Evolutionary conservation across 2,113 vertebrate genomes (phyloP).

Genomic region (Eulacestoma nigropectus): DNA sequence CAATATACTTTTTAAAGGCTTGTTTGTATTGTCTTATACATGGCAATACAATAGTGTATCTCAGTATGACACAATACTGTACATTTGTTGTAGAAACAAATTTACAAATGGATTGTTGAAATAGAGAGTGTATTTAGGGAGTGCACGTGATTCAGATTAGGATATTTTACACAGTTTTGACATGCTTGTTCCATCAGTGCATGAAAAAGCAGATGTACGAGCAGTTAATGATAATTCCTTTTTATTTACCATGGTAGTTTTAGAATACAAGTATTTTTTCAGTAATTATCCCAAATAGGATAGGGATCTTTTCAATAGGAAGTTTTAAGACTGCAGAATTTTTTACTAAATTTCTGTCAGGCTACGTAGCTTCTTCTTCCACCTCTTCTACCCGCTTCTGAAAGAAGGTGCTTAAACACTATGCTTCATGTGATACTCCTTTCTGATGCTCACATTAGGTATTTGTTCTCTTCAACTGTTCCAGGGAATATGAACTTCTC

Average conservation of each 20-base stretch:
- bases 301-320: not conserved
- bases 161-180: not conserved
- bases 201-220: not conserved
- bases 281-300: not conserved
- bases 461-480: not conserved
- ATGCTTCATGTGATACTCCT: not conserved
- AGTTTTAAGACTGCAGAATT: not conserved
- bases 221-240: not conserved
- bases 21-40: not conserved
- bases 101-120: not conserved
- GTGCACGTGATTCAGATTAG: not conserved
- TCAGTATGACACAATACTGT: not conserved
- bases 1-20: not conserved
- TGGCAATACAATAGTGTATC: not conserved
- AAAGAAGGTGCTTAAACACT: not conserved
- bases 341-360: not conserved
- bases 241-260: not conserved
- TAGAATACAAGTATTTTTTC: not conserved
- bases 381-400: not conserved
- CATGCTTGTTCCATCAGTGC: not conserved
- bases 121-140: not conserved
- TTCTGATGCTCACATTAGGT: not conserved
- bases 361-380: accelerated
- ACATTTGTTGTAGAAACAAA: not conserved
- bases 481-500: not conserved